Base-by-base conservation (phyloP, 2,797 vertebrate species). In the Delichon dasypus region DNA sequence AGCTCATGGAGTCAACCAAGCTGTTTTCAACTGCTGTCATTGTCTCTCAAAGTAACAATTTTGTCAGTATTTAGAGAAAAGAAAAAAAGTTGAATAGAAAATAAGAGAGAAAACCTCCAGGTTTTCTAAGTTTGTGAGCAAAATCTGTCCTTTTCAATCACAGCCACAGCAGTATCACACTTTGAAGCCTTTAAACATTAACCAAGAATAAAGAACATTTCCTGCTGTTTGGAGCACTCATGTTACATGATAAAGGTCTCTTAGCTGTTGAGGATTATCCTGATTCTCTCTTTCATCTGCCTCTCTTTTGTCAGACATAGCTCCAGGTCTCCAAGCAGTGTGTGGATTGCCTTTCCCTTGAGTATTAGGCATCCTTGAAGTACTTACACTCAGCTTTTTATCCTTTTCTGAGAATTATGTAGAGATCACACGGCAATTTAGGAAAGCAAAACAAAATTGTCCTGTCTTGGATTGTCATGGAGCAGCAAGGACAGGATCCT, bases 161-260 rank as follows among this genome's bases (percentile, higher is more conserved):
- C 32, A 70, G 36, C 8, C 26, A 18, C 42, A 47, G n/a, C 72
- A 57, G 36, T 70, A 44, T 23, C 25, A 5, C 22, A 21, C 70
- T 91, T 90, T 66, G 82, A 96, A 93, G 70, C 51, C n/a, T 95
- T 95, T 94, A 92, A 95, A 92, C 45, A 91, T 94, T 92, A 91
- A 88, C 79, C 67, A 94, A 90, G 85, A 92, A 84, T 84, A 93
- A 91, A 96, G 91, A 90, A 90, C 51, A 84, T 89, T 91, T 91
- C 91, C 91, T 76, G 40, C 92, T 86, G n/a, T 85, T 83, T 76
- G 51, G 42, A 34, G 15, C 25, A 60, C 38, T 94, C 15, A 1
- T 53, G 58, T 81, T 96, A 91, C 70, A 64, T 3, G 48, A 70
- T 88, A 88, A 81, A 95, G 73, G 91, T 95, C 92, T 96, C 61